These are phyloP conservation scores for Ecliptopera silaceata DNA, from an alignment of 2,888 invertebrate genomes.

Conservation along the genomic window DNA sequence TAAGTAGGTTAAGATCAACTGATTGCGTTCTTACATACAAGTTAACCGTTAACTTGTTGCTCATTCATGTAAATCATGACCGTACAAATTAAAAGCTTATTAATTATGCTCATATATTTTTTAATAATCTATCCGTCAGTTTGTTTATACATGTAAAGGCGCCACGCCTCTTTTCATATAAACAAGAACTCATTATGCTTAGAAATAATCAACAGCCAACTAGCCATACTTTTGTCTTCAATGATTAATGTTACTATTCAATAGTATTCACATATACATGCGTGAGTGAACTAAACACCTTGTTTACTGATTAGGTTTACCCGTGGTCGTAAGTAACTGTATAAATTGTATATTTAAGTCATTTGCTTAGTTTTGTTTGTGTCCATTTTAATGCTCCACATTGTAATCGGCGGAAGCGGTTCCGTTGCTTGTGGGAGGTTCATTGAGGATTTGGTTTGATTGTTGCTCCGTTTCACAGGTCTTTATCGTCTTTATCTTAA, in stretches of 20 bases:
- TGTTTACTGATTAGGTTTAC: slow-evolving; percentile 51
- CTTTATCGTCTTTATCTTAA: slow-evolving; percentile 53
- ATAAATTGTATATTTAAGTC: slow-evolving; percentile 52
- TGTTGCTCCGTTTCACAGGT: slow-evolving; percentile 54
- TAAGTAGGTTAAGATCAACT: slow-evolving; percentile 51
- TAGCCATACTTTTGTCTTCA: slow-evolving; percentile 35
- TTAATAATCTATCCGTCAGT: slow-evolving; percentile 51
- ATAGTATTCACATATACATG: slow-evolving; percentile 47
- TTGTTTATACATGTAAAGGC: slow-evolving; percentile 28
- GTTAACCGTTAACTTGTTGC: slow-evolving; percentile 53
- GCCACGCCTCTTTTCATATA: slow-evolving; percentile 50
- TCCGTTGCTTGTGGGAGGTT: slow-evolving; percentile 69
- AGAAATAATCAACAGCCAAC: slow-evolving; percentile 47
- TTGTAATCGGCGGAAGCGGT: slow-evolving; percentile 69
- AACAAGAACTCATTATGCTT: slow-evolving; percentile 42
- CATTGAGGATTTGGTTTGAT: slow-evolving; percentile 54
- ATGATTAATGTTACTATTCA: slow-evolving; percentile 58
- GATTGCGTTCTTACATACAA: slow-evolving; percentile 47
- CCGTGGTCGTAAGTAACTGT: slow-evolving; percentile 59
- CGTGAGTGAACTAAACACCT: slow-evolving; percentile 46
- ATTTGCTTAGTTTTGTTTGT: slow-evolving; percentile 62
- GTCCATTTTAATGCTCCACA: slow-evolving; percentile 60
- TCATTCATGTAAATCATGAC: slow-evolving; percentile 57
- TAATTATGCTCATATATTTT: slow-evolving; percentile 53
- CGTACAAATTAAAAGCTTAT: slow-evolving; percentile 59